These are phyloP conservation scores for Heliothis peltigera DNA, from an alignment of 2,888 invertebrate genomes.

Conservation along the genomic window DNA sequence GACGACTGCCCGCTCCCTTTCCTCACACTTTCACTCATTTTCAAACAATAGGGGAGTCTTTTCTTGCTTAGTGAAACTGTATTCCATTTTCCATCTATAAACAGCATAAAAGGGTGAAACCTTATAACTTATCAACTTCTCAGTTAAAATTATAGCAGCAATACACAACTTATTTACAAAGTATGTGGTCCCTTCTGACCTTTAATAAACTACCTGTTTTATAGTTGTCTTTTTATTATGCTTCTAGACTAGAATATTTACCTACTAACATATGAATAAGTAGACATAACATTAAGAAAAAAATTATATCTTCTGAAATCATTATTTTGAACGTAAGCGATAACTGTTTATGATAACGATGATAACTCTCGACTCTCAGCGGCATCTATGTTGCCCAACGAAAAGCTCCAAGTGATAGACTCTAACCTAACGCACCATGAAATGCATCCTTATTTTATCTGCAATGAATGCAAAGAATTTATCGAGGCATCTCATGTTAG, in stretches of 20 bases:
- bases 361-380: neutral
- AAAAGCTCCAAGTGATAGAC: conserved; percentile 7
- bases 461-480: no score
- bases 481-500: no score
- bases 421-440: no score
- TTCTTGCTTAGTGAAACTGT: conserved; percentile 29
- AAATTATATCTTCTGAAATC: neutral
- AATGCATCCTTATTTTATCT: no score
- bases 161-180: no score
- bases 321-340: neutral
- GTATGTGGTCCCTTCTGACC: no score
- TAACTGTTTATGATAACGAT: neutral
- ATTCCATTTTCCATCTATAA: no score
- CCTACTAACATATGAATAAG: no score
- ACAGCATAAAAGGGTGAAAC: neutral
- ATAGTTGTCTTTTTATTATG: no score
- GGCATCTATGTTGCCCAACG: conserved; percentile 9
- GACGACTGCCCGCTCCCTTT: conserved; percentile 74
- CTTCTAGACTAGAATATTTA: no score
- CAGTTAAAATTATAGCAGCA: no score
- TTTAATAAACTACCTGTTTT: neutral
- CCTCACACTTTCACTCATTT: conserved; percentile 72
- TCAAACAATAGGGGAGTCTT: conserved; percentile 36
- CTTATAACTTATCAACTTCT: neutral
- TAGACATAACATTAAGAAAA: no score